phyloP scores from a whole-genome alignment of 2,797 vertebrate species.

The Xenops minutus region DNA sequence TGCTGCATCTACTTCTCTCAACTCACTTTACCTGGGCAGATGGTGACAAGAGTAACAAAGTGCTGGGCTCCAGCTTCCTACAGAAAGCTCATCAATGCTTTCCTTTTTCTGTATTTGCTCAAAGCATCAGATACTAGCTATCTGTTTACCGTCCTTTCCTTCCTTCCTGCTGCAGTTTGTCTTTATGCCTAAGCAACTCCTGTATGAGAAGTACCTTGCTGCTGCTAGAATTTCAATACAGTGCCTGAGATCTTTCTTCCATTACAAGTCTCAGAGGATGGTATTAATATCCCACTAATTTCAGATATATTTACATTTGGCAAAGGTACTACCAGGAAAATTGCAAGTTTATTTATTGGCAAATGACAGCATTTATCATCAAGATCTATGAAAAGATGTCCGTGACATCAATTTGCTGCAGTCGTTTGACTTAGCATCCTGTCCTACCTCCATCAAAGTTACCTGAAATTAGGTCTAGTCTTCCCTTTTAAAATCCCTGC shows the following conservation, averaged over 20 bases:
- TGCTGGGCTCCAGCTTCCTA: neutral
- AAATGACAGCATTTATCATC: neutral
- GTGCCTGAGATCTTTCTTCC: neutral
- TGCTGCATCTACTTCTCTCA: slow-evolving; percentile 58
- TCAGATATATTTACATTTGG: neutral
- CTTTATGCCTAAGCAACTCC: accelerated
- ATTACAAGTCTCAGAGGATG: neutral
- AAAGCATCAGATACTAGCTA: neutral
- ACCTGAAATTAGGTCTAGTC: neutral
- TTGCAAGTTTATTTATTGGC: neutral
- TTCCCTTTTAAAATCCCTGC: neutral
- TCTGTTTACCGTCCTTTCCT: neutral
- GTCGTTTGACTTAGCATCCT: neutral
- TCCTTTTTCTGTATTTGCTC: slow-evolving; percentile 12
- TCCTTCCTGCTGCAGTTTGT: neutral
- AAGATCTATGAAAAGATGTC: neutral
- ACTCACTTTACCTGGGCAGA: slow-evolving; percentile 55
- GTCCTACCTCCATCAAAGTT: neutral
- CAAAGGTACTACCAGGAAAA: neutral
- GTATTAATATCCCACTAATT: neutral
- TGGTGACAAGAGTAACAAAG: slow-evolving; percentile 64
- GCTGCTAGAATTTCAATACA: neutral
- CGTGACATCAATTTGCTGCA: neutral
- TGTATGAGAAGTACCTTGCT: neutral
- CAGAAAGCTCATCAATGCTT: neutral